These are phyloP conservation scores for Tholera decimalis DNA, from an alignment of 2,888 invertebrate genomes.

Conservation along the genomic window DNA sequence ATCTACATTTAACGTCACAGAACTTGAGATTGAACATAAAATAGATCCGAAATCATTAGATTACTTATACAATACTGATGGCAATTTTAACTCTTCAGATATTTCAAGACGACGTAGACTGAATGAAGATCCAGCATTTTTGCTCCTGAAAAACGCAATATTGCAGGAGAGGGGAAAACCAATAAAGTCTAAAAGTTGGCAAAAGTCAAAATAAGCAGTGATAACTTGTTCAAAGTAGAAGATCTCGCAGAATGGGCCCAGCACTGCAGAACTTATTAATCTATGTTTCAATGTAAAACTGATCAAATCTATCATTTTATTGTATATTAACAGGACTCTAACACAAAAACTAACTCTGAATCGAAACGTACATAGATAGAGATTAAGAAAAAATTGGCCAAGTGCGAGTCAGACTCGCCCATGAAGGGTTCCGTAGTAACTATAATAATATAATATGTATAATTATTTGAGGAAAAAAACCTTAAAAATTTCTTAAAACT, in stretches of 20 bases:
- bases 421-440: no score
- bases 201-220: not conserved
- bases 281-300: not conserved
- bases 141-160: slow-evolving; percentile 4
- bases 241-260: not conserved
- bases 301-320: not conserved
- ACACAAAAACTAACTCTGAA: no score
- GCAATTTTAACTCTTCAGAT: not conserved
- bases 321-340: not conserved
- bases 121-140: not conserved
- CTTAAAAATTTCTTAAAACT: no score
- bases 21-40: slow-evolving; percentile 20
- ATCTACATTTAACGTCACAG: slow-evolving; percentile 15
- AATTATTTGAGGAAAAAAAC: no score
- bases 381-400: no score
- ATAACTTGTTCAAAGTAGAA: not conserved
- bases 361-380: no score
- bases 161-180: not conserved
- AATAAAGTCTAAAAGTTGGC: not conserved
- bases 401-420: no score
- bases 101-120: not conserved
- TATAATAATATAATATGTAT: no score
- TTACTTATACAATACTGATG: not conserved
- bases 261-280: not conserved
- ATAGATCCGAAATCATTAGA: slow-evolving; percentile 13